Conservation (phyloP, 2,888 invertebrate genomes). For the Eulithis testata region DNA sequence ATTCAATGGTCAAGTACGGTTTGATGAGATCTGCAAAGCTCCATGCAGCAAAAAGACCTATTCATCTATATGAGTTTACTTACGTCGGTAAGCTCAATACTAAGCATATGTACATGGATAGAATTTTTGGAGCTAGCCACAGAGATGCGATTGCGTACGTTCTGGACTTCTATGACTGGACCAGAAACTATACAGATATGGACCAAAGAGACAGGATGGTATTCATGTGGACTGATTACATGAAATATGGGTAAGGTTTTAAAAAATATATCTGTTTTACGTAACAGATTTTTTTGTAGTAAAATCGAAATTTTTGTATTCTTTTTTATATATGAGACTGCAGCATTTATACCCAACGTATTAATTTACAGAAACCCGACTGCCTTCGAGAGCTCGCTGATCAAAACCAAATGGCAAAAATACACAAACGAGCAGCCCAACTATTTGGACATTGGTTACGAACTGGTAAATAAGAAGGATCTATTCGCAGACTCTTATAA, state of each 20-base stretch:
- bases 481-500: constrained; percentile 58
- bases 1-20: constrained; percentile 73
- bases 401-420: constrained; percentile 64
- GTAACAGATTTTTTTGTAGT: too few relatives aligned
- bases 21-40: constrained; percentile 70
- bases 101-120: constrained; percentile 67
- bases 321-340: too few relatives aligned
- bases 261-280: too few relatives aligned
- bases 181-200: constrained; percentile 62
- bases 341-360: too few relatives aligned
- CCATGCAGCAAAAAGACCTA: constrained; percentile 56
- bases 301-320: too few relatives aligned
- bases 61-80: constrained; percentile 72
- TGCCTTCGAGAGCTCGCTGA: constrained; percentile 64
- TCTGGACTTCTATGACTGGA: constrained; percentile 67
- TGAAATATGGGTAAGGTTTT: constrained; percentile 64
- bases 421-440: constrained; percentile 60
- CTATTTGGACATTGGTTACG: constrained; percentile 65
- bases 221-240: constrained; percentile 74
- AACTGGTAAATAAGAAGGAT: constrained; percentile 58
- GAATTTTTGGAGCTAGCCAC: constrained; percentile 71
- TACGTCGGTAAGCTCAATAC: constrained; percentile 70
- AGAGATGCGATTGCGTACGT: constrained; percentile 75
- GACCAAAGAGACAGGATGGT: constrained; percentile 70
- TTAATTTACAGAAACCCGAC: constrained; percentile 69